Percentiles rank a stretch among this genome's conserved stretches.
These are phyloP conservation scores for Drosophila nigrodunni DNA, from an alignment of 1,140 invertebrate genomes.

Conservation along the genomic window DNA sequence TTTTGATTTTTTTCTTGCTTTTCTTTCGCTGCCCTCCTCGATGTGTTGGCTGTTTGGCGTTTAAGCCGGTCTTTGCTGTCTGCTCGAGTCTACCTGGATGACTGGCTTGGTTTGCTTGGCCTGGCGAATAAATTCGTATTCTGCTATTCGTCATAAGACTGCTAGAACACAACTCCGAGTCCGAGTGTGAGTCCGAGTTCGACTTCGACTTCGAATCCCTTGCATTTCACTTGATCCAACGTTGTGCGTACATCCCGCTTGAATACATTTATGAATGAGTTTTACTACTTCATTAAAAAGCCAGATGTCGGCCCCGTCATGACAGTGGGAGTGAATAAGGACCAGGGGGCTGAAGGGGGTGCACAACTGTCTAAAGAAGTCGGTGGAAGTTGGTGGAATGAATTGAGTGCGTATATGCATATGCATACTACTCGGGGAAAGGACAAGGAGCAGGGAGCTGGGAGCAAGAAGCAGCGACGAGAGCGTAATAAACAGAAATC, in stretches of 20 bases:
- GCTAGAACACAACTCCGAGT: constrained; percentile 52
- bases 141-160: constrained; percentile 76
- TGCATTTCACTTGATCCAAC: constrained; percentile 54
- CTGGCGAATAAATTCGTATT: constrained; percentile 40
- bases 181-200: constrained; percentile 2
- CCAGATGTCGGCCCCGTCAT: constrained; percentile 51
- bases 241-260: constrained; percentile 64
- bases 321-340: constrained; percentile 49
- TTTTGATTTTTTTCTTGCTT: neutral
- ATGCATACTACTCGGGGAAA: constrained; percentile 15
- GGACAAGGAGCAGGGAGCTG: constrained; percentile 43
- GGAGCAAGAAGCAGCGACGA: constrained; percentile 6
- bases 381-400: constrained; percentile 21
- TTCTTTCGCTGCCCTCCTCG: neutral
- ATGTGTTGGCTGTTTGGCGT: constrained; percentile 2
- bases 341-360: constrained; percentile 10
- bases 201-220: constrained; percentile 22
- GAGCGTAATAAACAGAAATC: constrained; percentile 84
- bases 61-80: constrained; percentile 37
- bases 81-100: constrained; percentile 40
- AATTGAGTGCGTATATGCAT: constrained; percentile 55
- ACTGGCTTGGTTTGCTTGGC: constrained; percentile 11
- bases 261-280: constrained; percentile 84
- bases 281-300: constrained; percentile 84
- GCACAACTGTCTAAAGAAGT: constrained; percentile 14